Evolutionary conservation across 1,140 invertebrate species (phyloP).

Genomic region (Brachionus rotundiformis): DNA sequence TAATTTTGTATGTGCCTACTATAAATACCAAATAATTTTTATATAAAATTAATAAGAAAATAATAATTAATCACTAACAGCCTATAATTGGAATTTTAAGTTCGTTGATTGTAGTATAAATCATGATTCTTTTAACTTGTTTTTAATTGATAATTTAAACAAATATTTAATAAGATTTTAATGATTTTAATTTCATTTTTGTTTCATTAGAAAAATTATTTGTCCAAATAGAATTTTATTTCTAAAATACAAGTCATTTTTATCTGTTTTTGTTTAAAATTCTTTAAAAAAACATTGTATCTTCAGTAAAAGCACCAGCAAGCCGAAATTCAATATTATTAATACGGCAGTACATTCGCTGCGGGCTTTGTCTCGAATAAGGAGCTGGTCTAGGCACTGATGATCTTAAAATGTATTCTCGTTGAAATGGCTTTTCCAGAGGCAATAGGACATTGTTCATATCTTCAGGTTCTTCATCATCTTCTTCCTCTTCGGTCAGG

Average conservation of each 20-base stretch:
- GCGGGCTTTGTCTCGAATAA: conserved; percentile 69
- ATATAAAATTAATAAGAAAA: no score
- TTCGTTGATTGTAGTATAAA: conserved; percentile 1
- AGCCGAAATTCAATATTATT: conserved; percentile 70
- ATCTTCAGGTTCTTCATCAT: conserved; percentile 38
- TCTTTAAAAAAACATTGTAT: conserved; percentile 68
- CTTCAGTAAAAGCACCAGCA: conserved; percentile 73
- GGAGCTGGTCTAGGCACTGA: conserved; percentile 69
- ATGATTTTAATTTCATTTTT: conserved; percentile 47
- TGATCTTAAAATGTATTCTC: conserved; percentile 73
- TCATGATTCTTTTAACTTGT: not conserved
- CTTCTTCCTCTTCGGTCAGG: conserved; percentile 59
- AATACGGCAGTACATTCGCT: conserved; percentile 71
- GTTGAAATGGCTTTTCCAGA: conserved; percentile 68
- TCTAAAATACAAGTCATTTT: not conserved
- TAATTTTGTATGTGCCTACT: conserved; percentile 61
- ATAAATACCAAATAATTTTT: no score
- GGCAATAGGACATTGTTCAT: not conserved
- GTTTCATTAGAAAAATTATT: not conserved
- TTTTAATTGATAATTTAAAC: not conserved
- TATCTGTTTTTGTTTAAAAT: not conserved
- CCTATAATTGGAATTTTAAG: conserved; percentile 54
- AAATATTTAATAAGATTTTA: not conserved
- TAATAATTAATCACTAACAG: no score
- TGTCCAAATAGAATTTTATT: not conserved